A percentile compares a stretch with the other conserved stretches of the same genome.
These are phyloP conservation scores for Festucalex cinctus DNA, from an alignment of 2,113 vertebrate species.

Conservation along the genomic window DNA sequence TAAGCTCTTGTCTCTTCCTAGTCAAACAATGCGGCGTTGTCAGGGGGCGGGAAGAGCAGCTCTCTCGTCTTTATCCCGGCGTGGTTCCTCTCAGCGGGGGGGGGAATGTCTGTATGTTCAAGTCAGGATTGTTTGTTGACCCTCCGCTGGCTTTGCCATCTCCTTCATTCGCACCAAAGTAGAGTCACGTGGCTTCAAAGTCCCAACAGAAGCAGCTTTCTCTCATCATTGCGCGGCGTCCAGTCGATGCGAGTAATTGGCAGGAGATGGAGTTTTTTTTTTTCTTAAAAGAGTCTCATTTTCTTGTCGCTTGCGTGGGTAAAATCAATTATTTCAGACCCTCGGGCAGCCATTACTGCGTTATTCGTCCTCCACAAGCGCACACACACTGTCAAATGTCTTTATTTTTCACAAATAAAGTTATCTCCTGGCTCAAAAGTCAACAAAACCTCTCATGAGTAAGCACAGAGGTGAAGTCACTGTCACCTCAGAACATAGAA, in stretches of 20 bases:
- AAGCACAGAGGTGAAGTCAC: not conserved
- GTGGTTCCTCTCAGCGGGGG: not conserved
- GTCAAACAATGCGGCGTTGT: not conserved
- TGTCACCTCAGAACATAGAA: not conserved
- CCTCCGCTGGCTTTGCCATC: not conserved
- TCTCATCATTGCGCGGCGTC: not conserved
- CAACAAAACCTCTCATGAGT: not conserved
- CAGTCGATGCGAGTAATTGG: not conserved
- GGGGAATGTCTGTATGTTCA: not conserved
- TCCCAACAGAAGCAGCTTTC: not conserved
- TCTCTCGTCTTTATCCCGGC: not conserved
- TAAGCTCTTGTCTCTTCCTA: not conserved
- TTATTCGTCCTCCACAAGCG: not conserved
- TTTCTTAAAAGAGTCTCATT: not conserved
- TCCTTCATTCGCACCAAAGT: not conserved
- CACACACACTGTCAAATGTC: not conserved
- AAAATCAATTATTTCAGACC: slow-evolving; percentile 4
- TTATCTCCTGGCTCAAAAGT: not conserved
- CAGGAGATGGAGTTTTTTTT: not conserved
- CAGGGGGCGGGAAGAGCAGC: not conserved
- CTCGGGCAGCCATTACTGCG: not conserved
- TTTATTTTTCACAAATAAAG: not conserved
- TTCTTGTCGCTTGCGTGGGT: not conserved
- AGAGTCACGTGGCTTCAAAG: not conserved
- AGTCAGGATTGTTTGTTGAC: not conserved